phyloP scores from a whole-genome alignment of 1,140 invertebrate species.

The Coelopa frigida region DNA sequence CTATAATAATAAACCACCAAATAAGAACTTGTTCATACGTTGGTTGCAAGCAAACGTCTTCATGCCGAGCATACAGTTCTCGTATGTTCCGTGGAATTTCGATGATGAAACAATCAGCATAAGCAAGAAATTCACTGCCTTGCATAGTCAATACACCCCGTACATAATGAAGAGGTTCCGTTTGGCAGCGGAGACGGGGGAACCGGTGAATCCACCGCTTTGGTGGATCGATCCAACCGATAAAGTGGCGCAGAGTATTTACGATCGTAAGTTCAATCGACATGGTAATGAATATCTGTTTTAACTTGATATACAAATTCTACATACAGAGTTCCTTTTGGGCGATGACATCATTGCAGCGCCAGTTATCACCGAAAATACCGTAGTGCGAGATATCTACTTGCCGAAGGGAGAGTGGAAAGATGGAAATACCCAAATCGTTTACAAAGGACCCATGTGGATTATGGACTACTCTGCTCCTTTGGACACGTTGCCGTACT shows the following conservation, averaged over 20 bases:
- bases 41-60: conserved; percentile 85
- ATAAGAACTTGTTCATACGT: conserved; percentile 77
- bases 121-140: conserved; percentile 54
- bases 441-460: conserved; percentile 57
- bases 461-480: conserved; percentile 59
- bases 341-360: conserved; percentile 81
- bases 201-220: conserved; percentile 77
- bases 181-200: conserved; percentile 54
- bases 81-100: conserved; percentile 80
- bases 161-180: conserved; percentile 56
- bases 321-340: conserved; percentile 68
- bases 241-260: conserved; percentile 54
- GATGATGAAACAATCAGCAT: conserved; percentile 64
- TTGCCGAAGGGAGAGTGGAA: conserved; percentile 65
- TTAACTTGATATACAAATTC: conserved; percentile 10
- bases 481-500: conserved; percentile 60
- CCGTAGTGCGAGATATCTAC: conserved; percentile 63
- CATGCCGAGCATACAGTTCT: conserved; percentile 83
- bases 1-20: conserved; percentile 55
- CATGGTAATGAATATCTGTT: not conserved
- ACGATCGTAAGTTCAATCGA: conserved; percentile 52
- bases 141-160: conserved; percentile 62
- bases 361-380: conserved; percentile 65
- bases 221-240: conserved; percentile 82
- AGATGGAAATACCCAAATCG: conserved; percentile 47